Conservation (phyloP, 2,797 vertebrate species). For the Sebastes minor region DNA sequence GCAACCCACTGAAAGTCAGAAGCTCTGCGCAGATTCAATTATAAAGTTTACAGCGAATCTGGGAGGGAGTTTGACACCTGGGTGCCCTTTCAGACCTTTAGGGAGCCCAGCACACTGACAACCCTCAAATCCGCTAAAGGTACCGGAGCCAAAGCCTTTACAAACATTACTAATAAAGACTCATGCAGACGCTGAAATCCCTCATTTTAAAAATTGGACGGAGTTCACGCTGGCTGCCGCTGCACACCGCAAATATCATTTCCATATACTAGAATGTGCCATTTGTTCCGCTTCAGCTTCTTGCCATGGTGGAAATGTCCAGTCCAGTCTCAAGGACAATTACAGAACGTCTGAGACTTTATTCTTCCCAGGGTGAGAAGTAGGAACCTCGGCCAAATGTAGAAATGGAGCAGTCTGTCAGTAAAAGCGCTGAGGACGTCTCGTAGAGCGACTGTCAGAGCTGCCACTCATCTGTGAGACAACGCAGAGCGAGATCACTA, state of each 20-base stretch:
- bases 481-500: slow-evolving; percentile 22
- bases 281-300: slow-evolving; percentile 78
- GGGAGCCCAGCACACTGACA: slow-evolving; percentile 52
- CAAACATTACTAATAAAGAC: slow-evolving; percentile 74
- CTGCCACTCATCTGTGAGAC: slow-evolving; percentile 51
- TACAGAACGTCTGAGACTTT: slow-evolving; percentile 81
- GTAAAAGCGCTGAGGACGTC: slow-evolving; percentile 29
- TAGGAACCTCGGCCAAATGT: slow-evolving; percentile 55
- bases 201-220: slow-evolving; percentile 71
- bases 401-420: slow-evolving; percentile 58
- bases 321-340: slow-evolving; percentile 79
- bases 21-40: slow-evolving; percentile 64
- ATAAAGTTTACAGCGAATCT: slow-evolving; percentile 51
- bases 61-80: slow-evolving; percentile 60
- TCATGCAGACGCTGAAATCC: slow-evolving; percentile 73
- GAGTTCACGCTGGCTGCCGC: slow-evolving; percentile 62
- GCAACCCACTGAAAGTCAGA: slow-evolving; percentile 58
- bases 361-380: slow-evolving; percentile 78
- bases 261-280: slow-evolving; percentile 79
- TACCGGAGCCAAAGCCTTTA: slow-evolving; percentile 58
- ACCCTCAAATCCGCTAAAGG: slow-evolving; percentile 46
- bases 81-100: slow-evolving; percentile 57
- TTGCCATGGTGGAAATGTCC: slow-evolving; percentile 81
- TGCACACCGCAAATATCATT: slow-evolving; percentile 75
- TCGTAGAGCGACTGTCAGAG: slow-evolving; percentile 39